These are phyloP conservation scores for Meleagris gallopavo DNA, from an alignment of 2,113 vertebrate species.

Conservation along the genomic window DNA sequence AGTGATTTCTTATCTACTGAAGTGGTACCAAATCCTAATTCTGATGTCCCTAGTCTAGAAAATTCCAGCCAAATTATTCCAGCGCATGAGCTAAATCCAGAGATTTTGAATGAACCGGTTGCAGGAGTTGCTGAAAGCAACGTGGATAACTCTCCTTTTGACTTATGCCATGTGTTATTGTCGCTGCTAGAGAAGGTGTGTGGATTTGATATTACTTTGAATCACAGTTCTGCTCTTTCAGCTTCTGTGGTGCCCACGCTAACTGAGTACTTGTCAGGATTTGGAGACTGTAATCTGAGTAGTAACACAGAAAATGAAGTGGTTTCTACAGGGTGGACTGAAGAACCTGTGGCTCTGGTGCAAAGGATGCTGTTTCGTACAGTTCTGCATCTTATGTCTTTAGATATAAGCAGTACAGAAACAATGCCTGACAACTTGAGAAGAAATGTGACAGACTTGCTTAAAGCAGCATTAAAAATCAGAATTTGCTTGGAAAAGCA, in stretches of 20 bases:
- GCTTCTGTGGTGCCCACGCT: conserved; percentile 90
- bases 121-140: conserved; percentile 82
- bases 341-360: conserved; percentile 92
- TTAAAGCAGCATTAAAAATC: conserved; percentile 91
- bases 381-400: conserved; percentile 89
- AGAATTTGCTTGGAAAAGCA: conserved; percentile 85
- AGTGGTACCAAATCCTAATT: background rate
- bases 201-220: conserved; percentile 90
- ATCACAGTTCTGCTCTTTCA: conserved; percentile 88
- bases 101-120: conserved; percentile 81
- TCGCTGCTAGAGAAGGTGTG: conserved; percentile 95
- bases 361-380: conserved; percentile 94
- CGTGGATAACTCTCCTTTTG: conserved; percentile 91
- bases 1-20: conserved; percentile 33
- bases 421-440: conserved; percentile 89
- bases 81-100: conserved; percentile 64
- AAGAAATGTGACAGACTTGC: conserved; percentile 89
- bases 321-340: conserved; percentile 89
- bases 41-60: background rate
- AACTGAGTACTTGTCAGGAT: conserved; percentile 90
- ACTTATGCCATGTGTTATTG: conserved; percentile 90
- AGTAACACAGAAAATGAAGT: conserved; percentile 72
- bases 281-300: conserved; percentile 84
- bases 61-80: conserved; percentile 27
- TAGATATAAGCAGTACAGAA: conserved; percentile 86